Percentiles rank a stretch among this genome's conserved stretches.
These are phyloP conservation scores for Nyctibius bracteatus DNA, from an alignment of 2,113 vertebrate genomes.

Conservation along the genomic window DNA sequence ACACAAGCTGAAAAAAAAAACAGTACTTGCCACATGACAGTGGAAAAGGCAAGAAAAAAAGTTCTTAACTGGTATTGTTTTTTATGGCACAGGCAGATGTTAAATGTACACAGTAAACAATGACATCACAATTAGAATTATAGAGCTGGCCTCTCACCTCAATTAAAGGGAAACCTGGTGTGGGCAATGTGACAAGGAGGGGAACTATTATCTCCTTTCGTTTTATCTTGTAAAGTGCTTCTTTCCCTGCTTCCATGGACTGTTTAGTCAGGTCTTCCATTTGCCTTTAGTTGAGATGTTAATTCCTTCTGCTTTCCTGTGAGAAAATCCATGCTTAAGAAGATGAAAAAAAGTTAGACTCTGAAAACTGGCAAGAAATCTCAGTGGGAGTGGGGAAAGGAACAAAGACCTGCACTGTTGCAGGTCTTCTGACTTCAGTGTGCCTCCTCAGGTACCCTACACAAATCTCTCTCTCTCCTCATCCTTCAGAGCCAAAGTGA, in stretches of 20 bases:
- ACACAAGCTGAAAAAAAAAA: not conserved
- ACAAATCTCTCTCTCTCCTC: not conserved
- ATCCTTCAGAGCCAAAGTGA: not conserved
- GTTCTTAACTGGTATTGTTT: not conserved
- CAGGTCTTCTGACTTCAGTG: not conserved
- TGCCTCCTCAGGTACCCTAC: not conserved
- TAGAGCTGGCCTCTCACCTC: not conserved
- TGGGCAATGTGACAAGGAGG: not conserved
- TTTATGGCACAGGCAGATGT: not conserved
- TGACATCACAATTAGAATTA: not conserved
- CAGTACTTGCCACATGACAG: not conserved
- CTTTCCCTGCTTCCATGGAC: not conserved
- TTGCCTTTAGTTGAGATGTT: not conserved
- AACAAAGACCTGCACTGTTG: not conserved
- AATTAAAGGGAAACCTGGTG: not conserved
- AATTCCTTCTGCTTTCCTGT: not conserved
- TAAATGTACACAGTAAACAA: not conserved
- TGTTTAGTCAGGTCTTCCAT: not conserved
- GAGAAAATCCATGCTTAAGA: not conserved
- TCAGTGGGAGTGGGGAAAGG: not conserved
- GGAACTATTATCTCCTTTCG: not conserved
- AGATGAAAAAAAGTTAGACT: not conserved
- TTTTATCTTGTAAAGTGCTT: not conserved
- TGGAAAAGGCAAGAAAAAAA: not conserved
- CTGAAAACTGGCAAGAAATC: not conserved